Evolutionary conservation across 2,797 vertebrate species (phyloP).

Genomic region (Smutsia temminckii): DNA sequence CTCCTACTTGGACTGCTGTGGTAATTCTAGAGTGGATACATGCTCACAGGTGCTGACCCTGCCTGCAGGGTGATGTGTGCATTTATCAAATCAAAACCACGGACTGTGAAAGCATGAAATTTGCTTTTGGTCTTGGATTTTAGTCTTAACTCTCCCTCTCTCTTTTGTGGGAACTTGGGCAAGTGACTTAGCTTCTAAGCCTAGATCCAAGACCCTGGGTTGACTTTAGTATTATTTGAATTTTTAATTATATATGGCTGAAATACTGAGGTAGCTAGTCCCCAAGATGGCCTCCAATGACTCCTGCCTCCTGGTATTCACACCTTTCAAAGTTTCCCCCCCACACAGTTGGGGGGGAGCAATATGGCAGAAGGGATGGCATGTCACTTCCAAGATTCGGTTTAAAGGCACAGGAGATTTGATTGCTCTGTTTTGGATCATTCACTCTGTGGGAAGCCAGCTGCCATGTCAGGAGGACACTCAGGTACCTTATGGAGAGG

Average conservation of each 20-base stretch:
- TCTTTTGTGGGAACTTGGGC: not conserved
- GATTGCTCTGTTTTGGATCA: not conserved
- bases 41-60: too few species aligned
- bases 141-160: not conserved
- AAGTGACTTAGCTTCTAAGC: not conserved
- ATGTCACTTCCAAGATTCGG: not conserved
- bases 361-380: not conserved
- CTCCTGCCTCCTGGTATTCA: not conserved
- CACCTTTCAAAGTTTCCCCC: too few species aligned
- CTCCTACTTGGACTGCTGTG: too few species aligned
- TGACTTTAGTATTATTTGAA: not conserved
- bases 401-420: not conserved
- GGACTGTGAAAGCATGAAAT: not conserved
- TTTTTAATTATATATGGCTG: not conserved
- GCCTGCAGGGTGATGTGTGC: too few species aligned
- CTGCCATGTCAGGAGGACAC: not conserved
- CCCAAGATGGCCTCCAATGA: not conserved
- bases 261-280: not conserved
- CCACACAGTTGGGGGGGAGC: too few species aligned
- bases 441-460: not conserved
- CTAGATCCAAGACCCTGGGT: not conserved
- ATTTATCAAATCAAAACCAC: too few species aligned
- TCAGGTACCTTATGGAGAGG: not conserved
- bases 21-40: too few species aligned
- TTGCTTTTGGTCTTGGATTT: not conserved